Percentiles rank a stretch among this genome's conserved stretches.
phyloP scores from a whole-genome alignment of 1,140 invertebrate species.

The Brachionus plicatilis region DNA sequence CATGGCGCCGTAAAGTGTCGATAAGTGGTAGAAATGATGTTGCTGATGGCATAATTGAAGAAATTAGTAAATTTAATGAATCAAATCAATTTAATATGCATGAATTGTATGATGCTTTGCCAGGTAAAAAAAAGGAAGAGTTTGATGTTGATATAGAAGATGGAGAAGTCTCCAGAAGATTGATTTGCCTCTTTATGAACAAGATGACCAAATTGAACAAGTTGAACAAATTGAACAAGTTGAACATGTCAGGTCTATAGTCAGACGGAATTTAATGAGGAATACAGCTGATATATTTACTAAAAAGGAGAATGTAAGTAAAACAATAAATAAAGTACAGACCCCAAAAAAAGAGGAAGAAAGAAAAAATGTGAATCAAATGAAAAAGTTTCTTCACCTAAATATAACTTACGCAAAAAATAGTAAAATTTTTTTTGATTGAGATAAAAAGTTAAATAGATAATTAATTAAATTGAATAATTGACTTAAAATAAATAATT shows the following conservation, averaged over 20 bases:
- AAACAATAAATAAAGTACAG: slow-evolving; percentile 2
- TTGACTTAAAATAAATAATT: neutral
- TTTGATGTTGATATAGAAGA: neutral
- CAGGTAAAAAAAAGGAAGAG: neutral
- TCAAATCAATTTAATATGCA: neutral
- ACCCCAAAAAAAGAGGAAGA: slow-evolving; percentile 12
- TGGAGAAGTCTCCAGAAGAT: neutral
- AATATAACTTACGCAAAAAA: neutral
- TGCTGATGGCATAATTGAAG: neutral
- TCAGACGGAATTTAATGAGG: too few species aligned
- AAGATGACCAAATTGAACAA: neutral
- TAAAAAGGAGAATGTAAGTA: neutral
- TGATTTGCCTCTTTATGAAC: neutral
- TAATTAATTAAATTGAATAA: neutral
- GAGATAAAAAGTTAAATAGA: neutral
- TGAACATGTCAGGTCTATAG: neutral
- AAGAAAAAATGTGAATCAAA: slow-evolving; percentile 12
- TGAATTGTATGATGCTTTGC: neutral
- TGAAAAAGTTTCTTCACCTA: neutral
- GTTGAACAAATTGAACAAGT: neutral
- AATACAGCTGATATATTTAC: too few species aligned
- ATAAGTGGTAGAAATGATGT: neutral
- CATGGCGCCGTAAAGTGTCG: neutral
- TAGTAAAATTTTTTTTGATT: neutral
- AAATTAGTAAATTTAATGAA: neutral